Evolutionary conservation across 2,888 invertebrate species (phyloP).

Genomic region (Liopterus haemorrhoidalis): DNA sequence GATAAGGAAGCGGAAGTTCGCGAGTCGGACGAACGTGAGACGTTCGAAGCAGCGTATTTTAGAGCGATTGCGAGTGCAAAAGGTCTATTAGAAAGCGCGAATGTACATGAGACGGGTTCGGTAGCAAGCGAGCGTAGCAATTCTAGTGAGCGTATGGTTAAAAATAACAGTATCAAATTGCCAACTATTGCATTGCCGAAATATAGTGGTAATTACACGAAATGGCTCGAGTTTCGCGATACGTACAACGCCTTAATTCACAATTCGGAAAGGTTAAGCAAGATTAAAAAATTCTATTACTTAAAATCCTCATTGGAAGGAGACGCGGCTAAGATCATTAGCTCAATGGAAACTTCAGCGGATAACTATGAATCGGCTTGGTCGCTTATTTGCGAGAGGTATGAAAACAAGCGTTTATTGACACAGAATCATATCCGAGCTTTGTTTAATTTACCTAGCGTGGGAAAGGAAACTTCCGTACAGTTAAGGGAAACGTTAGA

Average conservation of each 20-base stretch:
- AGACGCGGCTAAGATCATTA: conserved; percentile 11
- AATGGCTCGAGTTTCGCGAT: conserved; percentile 21
- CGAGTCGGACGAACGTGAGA: too few relatives aligned
- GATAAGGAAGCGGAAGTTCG: too few relatives aligned
- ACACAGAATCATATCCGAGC: conserved; percentile 22
- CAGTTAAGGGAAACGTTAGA: conserved; percentile 29
- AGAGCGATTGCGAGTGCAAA: too few relatives aligned
- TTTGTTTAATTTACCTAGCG: conserved; percentile 18
- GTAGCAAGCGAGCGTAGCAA: too few relatives aligned
- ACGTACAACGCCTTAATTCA: conserved; percentile 22
- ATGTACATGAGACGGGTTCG: too few relatives aligned
- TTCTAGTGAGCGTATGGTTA: too few relatives aligned
- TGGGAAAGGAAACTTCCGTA: conserved; percentile 17
- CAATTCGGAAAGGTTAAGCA: conserved; percentile 15
- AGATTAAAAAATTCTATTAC: conserved; percentile 25
- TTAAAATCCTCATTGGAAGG: conserved; percentile 9
- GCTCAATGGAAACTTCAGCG: conserved; percentile 19
- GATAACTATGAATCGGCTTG: conserved; percentile 25
- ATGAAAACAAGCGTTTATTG: conserved; percentile 24
- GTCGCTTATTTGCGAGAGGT: conserved; percentile 25
- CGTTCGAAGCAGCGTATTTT: too few relatives aligned
- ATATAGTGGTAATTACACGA: conserved; percentile 18
- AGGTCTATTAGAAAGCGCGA: conserved; percentile 10
- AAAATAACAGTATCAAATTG: too few relatives aligned
- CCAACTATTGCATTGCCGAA: conserved; percentile 18